phyloP scores from a whole-genome alignment of 2,113 vertebrate genomes.

The Vimba vimba region DNA sequence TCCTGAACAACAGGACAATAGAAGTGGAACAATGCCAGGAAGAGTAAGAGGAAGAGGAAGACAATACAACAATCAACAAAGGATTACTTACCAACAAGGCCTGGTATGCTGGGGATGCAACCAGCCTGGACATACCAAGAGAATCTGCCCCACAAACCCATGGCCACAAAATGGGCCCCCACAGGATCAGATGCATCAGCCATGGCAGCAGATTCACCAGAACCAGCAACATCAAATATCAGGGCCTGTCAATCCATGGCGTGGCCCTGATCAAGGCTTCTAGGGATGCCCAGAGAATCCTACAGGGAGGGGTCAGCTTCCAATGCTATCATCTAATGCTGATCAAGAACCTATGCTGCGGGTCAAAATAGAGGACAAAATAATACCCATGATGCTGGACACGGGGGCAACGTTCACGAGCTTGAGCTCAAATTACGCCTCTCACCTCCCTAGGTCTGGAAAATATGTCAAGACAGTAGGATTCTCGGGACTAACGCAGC shows the following conservation, averaged over 20 bases:
- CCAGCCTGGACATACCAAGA: background rate
- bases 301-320: background rate
- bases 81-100: background rate
- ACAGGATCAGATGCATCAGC: too few relatives aligned
- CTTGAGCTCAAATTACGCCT: background rate
- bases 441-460: background rate
- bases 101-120: background rate
- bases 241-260: background rate
- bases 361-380: background rate
- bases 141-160: accelerated
- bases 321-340: background rate
- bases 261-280: background rate
- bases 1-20: background rate
- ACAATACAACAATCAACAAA: background rate
- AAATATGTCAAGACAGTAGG: conserved; percentile 1
- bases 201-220: too few relatives aligned
- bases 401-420: background rate
- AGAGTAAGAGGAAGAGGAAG: background rate
- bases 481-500: background rate
- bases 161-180: background rate
- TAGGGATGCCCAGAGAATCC: background rate
- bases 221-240: background rate
- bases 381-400: background rate
- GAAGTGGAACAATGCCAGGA: background rate
- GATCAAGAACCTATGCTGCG: background rate